Conservation (phyloP, 2,113 vertebrate genomes). For the Zosterops borbonicus region DNA sequence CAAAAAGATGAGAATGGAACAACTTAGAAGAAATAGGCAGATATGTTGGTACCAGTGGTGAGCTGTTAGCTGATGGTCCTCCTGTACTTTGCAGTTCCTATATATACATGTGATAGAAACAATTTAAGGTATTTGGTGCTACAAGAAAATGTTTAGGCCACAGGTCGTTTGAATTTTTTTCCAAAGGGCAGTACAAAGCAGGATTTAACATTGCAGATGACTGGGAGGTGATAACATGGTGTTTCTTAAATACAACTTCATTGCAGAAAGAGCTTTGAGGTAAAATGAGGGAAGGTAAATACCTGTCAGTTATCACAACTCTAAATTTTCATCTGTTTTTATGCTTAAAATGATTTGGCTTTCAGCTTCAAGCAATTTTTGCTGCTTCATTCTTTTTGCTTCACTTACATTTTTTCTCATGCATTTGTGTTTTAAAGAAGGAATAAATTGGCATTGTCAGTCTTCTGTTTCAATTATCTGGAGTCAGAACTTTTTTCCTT, state of each 20-base stretch:
- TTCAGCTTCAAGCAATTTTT: not conserved
- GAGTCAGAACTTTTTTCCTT: not conserved
- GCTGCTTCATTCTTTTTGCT: not conserved
- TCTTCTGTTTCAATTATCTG: not conserved
- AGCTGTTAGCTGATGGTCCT: not conserved
- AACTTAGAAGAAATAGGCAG: not conserved
- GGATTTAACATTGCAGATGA: not conserved
- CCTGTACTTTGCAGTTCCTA: not conserved
- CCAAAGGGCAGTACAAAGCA: not conserved
- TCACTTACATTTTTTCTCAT: not conserved
- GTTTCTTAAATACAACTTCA: not conserved
- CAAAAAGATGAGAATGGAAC: not conserved
- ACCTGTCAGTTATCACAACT: not conserved
- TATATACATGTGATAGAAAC: rapidly evolving
- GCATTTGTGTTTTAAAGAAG: not conserved
- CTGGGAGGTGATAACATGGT: not conserved
- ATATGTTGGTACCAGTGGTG: not conserved
- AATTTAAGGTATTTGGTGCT: not conserved
- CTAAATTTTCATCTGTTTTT: not conserved
- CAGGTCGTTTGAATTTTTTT: not conserved
- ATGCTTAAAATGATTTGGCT: not conserved
- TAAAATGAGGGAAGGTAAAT: not conserved
- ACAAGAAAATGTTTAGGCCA: not conserved
- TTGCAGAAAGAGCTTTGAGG: not conserved
- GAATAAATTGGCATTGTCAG: not conserved